Evolutionary conservation across 2,113 vertebrate species (phyloP), one percentile per base, ranked within the genome.

Genomic region (Hiodon tergisus): DNA sequence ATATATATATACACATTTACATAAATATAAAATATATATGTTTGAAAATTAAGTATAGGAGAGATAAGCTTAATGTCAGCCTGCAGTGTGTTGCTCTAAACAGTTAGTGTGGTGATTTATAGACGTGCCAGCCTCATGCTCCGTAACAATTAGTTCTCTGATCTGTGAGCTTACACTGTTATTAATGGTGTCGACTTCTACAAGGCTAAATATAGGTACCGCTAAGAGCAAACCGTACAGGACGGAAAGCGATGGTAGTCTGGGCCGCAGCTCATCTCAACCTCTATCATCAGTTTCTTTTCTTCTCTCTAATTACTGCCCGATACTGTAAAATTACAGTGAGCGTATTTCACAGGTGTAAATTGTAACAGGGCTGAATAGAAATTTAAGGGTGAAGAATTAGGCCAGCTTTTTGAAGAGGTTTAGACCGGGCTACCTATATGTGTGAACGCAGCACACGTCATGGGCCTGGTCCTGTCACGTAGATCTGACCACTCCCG

Each of bases 41-140:
- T 68, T 67, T 50, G 8, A 68, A 68, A 51, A 68, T 68, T 47
- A 68, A 68, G 52, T 68, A 68, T 68, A n/a, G 48, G 11, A 47
- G 66, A 51, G 50, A 68, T 68, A 51, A 68, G 48, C 16, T 52
- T 50, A 68, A 68, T 51, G 66, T 68, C 52, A 68, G 66, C 66
- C 66, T 68, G 66, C 66, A 52, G 52, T 68, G 51, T 68, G 66
- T 68, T 52, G 66, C 66, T 7, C 47, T 68, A 51, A 68, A 50
- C 50, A 14, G 66, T 68, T 68, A 68, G 66, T 50, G 14, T 50
- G 48, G 52, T 68, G 66, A 68, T 68, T 68, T 68, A 68, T 68
- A 68, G 66, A 16, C 66, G 9, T 68, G 66, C 47, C 66, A 51
- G 66, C 50, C 48, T 16, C 14, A 13, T 11, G 66, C 66, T 51